Conservation (phyloP, 2,888 invertebrate genomes). For the Heliconius sara region DNA sequence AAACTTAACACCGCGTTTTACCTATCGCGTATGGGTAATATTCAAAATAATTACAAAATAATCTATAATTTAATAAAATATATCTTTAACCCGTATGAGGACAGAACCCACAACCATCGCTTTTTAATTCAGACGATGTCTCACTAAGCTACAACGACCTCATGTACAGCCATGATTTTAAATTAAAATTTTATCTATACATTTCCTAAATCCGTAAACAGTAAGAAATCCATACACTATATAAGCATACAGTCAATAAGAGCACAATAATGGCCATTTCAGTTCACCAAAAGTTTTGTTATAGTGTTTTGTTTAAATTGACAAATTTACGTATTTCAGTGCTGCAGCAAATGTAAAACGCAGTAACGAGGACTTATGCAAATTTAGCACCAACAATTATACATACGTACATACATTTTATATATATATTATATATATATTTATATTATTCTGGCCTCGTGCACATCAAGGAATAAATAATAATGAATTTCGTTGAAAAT, state of each 20-base stretch:
- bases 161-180: too few species aligned
- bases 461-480: conserved; percentile 31
- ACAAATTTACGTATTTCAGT: conserved; percentile 43
- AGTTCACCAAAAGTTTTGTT: neutral
- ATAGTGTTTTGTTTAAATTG: conserved; percentile 18
- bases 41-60: too few species aligned
- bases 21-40: neutral
- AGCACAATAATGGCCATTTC: too few species aligned
- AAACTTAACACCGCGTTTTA: neutral
- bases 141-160: too few species aligned
- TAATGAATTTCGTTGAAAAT: conserved; percentile 19
- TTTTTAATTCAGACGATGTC: too few species aligned
- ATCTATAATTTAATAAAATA: too few species aligned
- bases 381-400: conserved; percentile 16
- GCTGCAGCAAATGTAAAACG: conserved; percentile 17
- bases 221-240: too few species aligned
- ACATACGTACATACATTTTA: neutral
- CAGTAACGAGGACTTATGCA: conserved; percentile 26
- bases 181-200: too few species aligned
- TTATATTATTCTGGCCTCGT: conserved; percentile 3
- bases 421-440: neutral
- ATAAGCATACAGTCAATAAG: too few species aligned
- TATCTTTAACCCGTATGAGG: too few species aligned
- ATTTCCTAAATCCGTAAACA: too few species aligned
- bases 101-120: too few species aligned